Evolutionary conservation across 1,140 invertebrate species (phyloP).

Genomic region (Drosophila funebris): DNA sequence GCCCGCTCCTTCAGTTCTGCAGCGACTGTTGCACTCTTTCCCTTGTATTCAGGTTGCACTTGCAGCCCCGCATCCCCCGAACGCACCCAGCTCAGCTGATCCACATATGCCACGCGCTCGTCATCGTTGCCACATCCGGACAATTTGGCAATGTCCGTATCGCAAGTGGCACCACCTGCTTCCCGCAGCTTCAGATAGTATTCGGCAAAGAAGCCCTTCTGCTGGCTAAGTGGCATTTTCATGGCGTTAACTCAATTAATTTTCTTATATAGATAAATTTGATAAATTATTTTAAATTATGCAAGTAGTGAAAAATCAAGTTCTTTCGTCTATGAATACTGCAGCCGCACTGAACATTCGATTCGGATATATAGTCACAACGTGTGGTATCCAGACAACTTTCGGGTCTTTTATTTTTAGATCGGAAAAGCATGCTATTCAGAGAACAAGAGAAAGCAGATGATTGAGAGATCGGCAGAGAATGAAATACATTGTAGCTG

Average conservation of each 20-base stretch:
- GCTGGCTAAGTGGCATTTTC: slow-evolving; percentile 72
- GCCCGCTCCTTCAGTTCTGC: slow-evolving; percentile 89
- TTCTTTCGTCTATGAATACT: slow-evolving; percentile 51
- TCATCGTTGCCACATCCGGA: slow-evolving; percentile 64
- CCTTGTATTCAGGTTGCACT: slow-evolving; percentile 72
- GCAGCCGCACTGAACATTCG: slow-evolving; percentile 59
- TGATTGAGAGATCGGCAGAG: slow-evolving; percentile 9
- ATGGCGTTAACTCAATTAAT: slow-evolving; percentile 21
- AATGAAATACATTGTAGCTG: background rate
- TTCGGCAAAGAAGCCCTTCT: slow-evolving; percentile 73
- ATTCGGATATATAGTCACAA: slow-evolving; percentile 28
- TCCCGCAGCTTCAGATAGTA: slow-evolving; percentile 75
- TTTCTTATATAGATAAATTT: slow-evolving; percentile 4
- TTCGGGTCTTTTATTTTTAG: slow-evolving; percentile 66
- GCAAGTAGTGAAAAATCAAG: slow-evolving; percentile 44
- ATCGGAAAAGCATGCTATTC: slow-evolving; percentile 30
- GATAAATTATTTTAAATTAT: slow-evolving; percentile 45
- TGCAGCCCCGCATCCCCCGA: slow-evolving; percentile 62
- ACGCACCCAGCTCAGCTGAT: slow-evolving; percentile 64
- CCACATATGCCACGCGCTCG: slow-evolving; percentile 76
- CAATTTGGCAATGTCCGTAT: slow-evolving; percentile 59
- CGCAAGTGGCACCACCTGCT: slow-evolving; percentile 45
- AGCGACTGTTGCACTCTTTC: slow-evolving; percentile 88
- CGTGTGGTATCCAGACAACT: slow-evolving; percentile 62
- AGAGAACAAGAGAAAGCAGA: slow-evolving; percentile 9